Base-by-base conservation (phyloP, 2,888 invertebrate genomes). In the Mythimna pallens region DNA sequence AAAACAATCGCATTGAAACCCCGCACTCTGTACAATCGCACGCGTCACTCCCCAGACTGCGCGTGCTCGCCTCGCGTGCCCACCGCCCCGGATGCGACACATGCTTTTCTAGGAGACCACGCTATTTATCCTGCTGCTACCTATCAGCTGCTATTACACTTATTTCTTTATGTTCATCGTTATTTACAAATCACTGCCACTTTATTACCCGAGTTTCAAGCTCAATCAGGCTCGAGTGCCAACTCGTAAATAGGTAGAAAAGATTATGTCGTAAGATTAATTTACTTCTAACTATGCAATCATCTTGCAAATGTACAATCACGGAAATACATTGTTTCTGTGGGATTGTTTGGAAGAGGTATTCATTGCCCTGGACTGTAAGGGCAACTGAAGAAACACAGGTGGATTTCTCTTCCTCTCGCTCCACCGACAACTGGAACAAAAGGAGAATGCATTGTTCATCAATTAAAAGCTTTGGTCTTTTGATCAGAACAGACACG, bases 41-140 rank as follows among this genome's bases (percentile, higher is more conserved):
- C 61, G n/a, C 14, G 3, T 2, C 55, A 50, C 59, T 54, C 22
- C 69, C 67, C 58, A 62, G 73, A 66, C 70, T 66, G 89, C 88
- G 89, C 88, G 89, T 84, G 88, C 87, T 85, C 59, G 77, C 82
- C 90, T 90, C 93, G 92, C 93, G 93, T 93, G 93, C 92, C 87
- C 81, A 65, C 82, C 89, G 91, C 90, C 92, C 94, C 94, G 94
- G 95, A 94, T 94, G 89, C 92, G 81, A 90, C 88, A 89, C 87
- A 89, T 88, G 88, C 90, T 89, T 94, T 94, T 95, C 94, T 95
- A 93, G 92, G 92, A 93, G 93, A 90, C 85, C 85, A 88, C 80
- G 85, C 88, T 83, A 88, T 90, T 91, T 90, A 90, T 91, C 91
- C 91, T 89, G 81, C 65, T 84, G 52, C 57, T 69, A 82, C 74